phyloP scores from a whole-genome alignment of 2,113 vertebrate genomes.

The Leptosomus discolor region DNA sequence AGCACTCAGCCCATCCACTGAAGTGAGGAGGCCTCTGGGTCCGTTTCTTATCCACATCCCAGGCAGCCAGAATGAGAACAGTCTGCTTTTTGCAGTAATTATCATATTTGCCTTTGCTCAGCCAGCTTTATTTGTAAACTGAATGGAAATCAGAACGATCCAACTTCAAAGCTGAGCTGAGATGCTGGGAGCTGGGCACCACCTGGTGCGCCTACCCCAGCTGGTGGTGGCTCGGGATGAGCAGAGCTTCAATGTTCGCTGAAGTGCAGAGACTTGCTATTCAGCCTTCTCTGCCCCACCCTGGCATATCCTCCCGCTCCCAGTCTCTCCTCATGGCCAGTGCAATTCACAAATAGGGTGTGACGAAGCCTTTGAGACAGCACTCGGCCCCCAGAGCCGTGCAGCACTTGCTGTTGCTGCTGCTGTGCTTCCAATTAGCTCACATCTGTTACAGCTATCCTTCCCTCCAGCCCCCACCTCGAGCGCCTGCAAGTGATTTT shows the following conservation, averaged over 20 bases:
- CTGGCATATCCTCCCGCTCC: fast-evolving
- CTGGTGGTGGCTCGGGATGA: fast-evolving
- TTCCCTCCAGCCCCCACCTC: constrained; percentile 10
- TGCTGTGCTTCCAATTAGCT: constrained; percentile 50
- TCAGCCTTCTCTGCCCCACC: background rate
- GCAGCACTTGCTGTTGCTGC: constrained; percentile 10
- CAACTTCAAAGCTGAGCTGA: background rate
- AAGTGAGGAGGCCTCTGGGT: fast-evolving
- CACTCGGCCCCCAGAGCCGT: background rate
- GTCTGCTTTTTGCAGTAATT: background rate
- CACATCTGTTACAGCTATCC: constrained; percentile 27
- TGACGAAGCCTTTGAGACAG: background rate
- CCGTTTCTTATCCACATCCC: background rate
- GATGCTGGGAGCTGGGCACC: background rate
- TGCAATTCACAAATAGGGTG: background rate
- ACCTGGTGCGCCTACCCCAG: background rate
- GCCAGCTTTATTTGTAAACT: background rate
- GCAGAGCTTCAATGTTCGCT: fast-evolving
- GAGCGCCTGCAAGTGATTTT: constrained; percentile 50
- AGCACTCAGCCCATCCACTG: background rate
- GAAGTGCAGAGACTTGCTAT: background rate
- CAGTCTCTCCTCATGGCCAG: background rate
- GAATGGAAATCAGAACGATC: background rate
- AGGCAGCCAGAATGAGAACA: background rate
- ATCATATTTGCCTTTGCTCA: background rate